phyloP scores from a whole-genome alignment of 2,797 vertebrate genomes.

The Hylomyscus alleni region DNA sequence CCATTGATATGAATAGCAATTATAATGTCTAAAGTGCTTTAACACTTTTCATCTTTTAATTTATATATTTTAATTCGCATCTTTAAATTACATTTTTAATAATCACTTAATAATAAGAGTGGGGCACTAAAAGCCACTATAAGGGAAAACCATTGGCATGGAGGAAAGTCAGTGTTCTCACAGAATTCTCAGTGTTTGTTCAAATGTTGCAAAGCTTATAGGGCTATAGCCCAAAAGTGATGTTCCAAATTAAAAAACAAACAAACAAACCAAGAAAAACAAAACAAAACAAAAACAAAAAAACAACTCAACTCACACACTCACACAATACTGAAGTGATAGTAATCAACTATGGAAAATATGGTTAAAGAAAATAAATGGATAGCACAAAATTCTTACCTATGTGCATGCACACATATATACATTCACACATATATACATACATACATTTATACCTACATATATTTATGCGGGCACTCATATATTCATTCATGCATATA shows the following conservation, averaged over 20 bases:
- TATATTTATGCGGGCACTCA: neutral
- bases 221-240: too few species aligned
- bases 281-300: neutral
- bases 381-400: neutral
- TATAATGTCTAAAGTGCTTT: conserved; percentile 24
- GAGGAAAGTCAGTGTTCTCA: neutral
- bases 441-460: neutral
- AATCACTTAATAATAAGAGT: neutral
- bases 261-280: too few species aligned
- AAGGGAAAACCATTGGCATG: neutral
- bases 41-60: neutral
- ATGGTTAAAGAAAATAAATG: neutral
- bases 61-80: neutral
- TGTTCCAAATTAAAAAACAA: neutral
- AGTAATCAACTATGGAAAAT: neutral
- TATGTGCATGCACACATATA: neutral
- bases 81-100: neutral
- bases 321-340: neutral
- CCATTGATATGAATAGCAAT: neutral
- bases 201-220: neutral
- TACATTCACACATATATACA: neutral
- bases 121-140: neutral
- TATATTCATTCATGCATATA: neutral
- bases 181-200: neutral
- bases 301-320: neutral